A percentile compares a stretch with the other conserved stretches of the same genome.
Evolutionary conservation across 1,140 invertebrate species (phyloP).

Genomic region (Nasonia vitripennis): DNA sequence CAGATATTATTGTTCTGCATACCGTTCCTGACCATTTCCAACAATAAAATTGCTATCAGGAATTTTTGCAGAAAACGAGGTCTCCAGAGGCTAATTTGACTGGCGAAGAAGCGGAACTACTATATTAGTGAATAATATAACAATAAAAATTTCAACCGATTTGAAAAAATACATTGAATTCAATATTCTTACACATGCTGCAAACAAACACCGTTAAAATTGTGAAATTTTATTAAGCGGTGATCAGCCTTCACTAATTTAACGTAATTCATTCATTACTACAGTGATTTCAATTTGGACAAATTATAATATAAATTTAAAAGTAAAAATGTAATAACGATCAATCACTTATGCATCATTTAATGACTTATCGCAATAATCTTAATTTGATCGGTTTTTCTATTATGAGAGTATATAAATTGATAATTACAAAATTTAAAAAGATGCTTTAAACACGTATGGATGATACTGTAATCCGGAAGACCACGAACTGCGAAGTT

Average conservation of each 20-base stretch:
- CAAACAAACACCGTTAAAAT: conserved; percentile 29
- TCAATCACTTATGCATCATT: conserved; percentile 29
- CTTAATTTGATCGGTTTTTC: conserved; percentile 24
- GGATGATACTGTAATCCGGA: conserved; percentile 12
- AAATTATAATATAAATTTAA: conserved; percentile 33
- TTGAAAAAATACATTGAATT: conserved; percentile 55
- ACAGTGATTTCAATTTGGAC: conserved; percentile 27
- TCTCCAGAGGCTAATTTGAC: too few relatives aligned
- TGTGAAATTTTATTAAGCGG: conserved; percentile 38
- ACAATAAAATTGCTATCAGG: too few relatives aligned
- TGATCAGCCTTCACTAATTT: conserved; percentile 28
- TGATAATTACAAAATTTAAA: conserved; percentile 32
- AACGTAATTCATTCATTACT: conserved; percentile 2
- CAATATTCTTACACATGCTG: conserved; percentile 50
- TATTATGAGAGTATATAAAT: conserved; percentile 20
- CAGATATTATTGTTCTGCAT: too few relatives aligned
- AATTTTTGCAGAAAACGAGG: too few relatives aligned
- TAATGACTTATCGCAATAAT: conserved; percentile 11
- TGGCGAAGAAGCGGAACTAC: neutral
- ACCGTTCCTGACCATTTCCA: too few relatives aligned
- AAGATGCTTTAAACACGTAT: conserved; percentile 44
- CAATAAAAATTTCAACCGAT: conserved; percentile 57
- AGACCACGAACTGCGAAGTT: conserved; percentile 13
- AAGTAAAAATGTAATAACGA: conserved; percentile 24
- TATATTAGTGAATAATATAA: conserved; percentile 2